Evolutionary conservation across 2,113 vertebrate species (phyloP).

Genomic region (Sorex fumeus): DNA sequence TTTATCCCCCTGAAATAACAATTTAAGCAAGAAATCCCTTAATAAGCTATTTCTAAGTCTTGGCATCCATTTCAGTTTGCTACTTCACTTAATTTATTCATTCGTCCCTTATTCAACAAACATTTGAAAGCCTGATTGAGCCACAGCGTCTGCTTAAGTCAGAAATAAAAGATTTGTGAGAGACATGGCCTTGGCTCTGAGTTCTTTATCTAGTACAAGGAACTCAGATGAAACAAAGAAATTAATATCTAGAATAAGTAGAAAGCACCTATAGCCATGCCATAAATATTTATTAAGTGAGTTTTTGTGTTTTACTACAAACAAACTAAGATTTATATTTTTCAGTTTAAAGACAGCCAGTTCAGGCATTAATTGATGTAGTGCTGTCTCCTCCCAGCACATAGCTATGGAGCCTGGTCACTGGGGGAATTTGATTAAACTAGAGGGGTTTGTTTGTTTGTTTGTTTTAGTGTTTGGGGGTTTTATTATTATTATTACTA

Average conservation of each 20-base stretch:
- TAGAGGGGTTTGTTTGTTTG: too few species aligned
- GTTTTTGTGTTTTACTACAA: constrained; percentile 32
- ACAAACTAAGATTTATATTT: background rate
- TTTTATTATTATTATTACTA: background rate
- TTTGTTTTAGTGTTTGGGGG: too few species aligned
- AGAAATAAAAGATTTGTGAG: background rate
- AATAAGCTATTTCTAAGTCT: constrained; percentile 21
- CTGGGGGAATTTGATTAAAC: background rate
- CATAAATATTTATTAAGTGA: background rate
- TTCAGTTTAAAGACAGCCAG: constrained; percentile 21
- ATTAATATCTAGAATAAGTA: background rate
- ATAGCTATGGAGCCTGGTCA: background rate
- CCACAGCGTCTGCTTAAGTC: background rate
- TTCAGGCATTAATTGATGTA: background rate
- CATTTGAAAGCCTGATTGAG: background rate
- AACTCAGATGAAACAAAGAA: constrained; percentile 43
- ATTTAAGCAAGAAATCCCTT: constrained; percentile 31
- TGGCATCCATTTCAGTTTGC: background rate
- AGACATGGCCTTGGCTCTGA: background rate
- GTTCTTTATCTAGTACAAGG: background rate
- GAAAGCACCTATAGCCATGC: constrained; percentile 18
- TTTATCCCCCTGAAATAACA: constrained; percentile 58
- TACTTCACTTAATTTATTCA: background rate
- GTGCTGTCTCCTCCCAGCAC: background rate
- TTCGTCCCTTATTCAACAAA: constrained; percentile 12